phyloP scores from a whole-genome alignment of 1,140 invertebrate species.

The Temnothorax longispinosus region DNA sequence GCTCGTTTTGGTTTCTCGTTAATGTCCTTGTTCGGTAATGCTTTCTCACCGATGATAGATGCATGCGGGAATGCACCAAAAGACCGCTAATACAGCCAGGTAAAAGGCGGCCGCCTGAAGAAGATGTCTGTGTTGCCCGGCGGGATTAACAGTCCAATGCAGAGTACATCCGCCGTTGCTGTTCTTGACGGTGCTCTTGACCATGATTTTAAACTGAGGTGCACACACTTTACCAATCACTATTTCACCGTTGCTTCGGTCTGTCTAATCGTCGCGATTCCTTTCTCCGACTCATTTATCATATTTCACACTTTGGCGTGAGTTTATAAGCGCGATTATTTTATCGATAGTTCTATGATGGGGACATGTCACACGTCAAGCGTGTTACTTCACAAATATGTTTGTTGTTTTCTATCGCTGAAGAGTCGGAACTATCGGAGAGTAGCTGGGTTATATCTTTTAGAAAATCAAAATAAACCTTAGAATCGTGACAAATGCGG shows the following conservation, averaged over 20 bases:
- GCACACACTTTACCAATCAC: not conserved
- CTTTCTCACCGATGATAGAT: constrained; percentile 80
- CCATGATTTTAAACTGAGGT: constrained; percentile 62
- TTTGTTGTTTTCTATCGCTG: not conserved
- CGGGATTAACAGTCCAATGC: constrained; percentile 72
- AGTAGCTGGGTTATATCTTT: not conserved
- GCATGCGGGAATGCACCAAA: constrained; percentile 79
- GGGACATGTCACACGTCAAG: not conserved
- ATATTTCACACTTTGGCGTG: not conserved
- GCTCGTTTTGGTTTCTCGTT: not conserved
- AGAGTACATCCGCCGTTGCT: constrained; percentile 68
- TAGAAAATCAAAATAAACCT: not conserved
- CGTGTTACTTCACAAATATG: not conserved
- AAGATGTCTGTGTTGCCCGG: constrained; percentile 73
- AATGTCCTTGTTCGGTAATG: not conserved
- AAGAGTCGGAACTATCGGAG: not conserved
- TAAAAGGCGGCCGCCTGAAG: constrained; percentile 78
- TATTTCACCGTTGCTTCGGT: constrained; percentile 35
- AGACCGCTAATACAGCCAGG: constrained; percentile 73
- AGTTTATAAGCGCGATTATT: not conserved
- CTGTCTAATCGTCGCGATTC: constrained; percentile 22
- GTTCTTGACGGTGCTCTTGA: constrained; percentile 67
- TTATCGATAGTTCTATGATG: not conserved
- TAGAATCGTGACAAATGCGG: not conserved
- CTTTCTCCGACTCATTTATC: constrained; percentile 10